Percentiles rank a stretch among this genome's conserved stretches.
phyloP scores from a whole-genome alignment of 2,888 invertebrate species.

The Ichneumoninae sp. region DNA sequence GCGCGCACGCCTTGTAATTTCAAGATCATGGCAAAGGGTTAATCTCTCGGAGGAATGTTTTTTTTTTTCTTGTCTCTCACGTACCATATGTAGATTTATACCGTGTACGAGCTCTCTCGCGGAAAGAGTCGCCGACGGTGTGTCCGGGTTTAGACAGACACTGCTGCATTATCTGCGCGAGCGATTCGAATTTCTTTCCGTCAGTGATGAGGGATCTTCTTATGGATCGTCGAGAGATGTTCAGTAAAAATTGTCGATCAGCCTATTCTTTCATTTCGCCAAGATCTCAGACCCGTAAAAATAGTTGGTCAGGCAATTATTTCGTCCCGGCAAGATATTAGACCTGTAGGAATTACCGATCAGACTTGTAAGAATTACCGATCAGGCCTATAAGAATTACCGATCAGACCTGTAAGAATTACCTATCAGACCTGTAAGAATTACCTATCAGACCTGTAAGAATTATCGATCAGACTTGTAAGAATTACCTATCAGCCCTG shows the following conservation, averaged over 20 bases:
- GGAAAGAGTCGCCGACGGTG: constrained; percentile 5
- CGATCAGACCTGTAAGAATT: no score
- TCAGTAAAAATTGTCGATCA: no score
- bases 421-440: no score
- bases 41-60: constrained; percentile 52
- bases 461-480: no score
- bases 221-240: background rate
- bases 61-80: constrained; percentile 15
- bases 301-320: background rate
- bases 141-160: constrained; percentile 15
- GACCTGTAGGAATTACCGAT: no score
- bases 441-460: no score
- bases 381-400: no score
- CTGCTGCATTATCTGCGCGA: background rate
- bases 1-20: constrained; percentile 68
- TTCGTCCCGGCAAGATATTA: background rate
- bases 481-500: no score
- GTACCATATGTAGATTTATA: background rate
- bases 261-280: no score
- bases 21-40: constrained; percentile 78
- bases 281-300: background rate
- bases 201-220: background rate
- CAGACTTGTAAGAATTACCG: no score
- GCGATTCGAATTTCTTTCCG: background rate
- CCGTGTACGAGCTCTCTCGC: constrained; percentile 22